These are phyloP conservation scores for Hystrix brachyura DNA, from an alignment of 2,113 vertebrate species.

Conservation along the genomic window DNA sequence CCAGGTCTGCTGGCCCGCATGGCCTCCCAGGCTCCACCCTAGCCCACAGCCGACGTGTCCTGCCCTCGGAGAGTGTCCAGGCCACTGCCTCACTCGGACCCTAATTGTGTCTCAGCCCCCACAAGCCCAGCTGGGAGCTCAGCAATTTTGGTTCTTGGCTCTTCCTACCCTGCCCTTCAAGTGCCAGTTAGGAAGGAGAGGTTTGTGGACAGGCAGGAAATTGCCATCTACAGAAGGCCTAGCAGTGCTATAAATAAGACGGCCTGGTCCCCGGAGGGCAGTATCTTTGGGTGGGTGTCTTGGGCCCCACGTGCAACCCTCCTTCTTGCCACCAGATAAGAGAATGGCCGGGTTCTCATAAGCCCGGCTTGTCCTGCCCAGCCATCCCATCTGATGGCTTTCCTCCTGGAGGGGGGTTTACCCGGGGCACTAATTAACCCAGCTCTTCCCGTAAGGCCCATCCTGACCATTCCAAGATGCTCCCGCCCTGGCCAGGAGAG, in stretches of 20 bases:
- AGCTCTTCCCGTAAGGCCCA: neutral
- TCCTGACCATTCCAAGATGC: neutral
- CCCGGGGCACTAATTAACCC: conserved; percentile 43
- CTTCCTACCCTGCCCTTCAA: conserved; percentile 67
- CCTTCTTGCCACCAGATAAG: neutral
- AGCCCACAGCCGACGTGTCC: neutral
- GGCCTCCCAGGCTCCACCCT: neutral
- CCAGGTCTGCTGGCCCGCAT: rapidly evolving
- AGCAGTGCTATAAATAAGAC: conserved; percentile 77
- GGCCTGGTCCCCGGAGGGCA: neutral
- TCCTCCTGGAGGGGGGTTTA: conserved; percentile 75
- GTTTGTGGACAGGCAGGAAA: conserved; percentile 72
- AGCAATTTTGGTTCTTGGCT: conserved; percentile 80
- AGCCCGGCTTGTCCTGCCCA: neutral
- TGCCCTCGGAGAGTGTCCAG: neutral
- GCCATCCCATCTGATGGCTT: conserved; percentile 66
- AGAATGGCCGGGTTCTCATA: conserved; percentile 51
- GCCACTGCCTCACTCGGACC: neutral
- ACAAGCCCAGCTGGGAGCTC: neutral
- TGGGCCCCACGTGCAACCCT: neutral
- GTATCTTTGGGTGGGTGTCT: neutral
- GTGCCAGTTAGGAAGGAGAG: conserved; percentile 61
- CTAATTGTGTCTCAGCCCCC: neutral
- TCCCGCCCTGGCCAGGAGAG: rapidly evolving
- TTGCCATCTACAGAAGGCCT: conserved; percentile 65